Percentiles rank a stretch among this genome's conserved stretches.
phyloP scores from a whole-genome alignment of 2,888 invertebrate species.

The Alviniconcha strummeri region DNA sequence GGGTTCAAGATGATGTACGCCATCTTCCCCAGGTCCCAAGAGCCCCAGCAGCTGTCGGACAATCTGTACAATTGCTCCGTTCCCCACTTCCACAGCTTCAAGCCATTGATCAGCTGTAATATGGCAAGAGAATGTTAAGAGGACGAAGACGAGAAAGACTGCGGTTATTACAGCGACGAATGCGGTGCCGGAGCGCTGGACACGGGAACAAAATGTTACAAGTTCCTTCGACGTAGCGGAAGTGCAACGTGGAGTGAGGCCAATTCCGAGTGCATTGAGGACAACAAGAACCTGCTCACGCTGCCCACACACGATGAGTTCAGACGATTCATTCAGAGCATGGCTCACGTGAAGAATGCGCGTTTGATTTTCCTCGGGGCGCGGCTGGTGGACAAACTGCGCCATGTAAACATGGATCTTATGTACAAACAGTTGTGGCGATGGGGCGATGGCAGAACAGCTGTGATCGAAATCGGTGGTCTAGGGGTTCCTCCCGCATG shows the following conservation, averaged over 20 bases:
- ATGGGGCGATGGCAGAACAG: background rate
- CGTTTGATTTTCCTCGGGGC: background rate
- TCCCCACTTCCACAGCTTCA: background rate
- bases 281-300: too few relatives aligned
- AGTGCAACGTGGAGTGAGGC: background rate
- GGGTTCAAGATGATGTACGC: conserved; percentile 19
- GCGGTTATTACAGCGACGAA: background rate
- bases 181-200: background rate
- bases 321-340: background rate
- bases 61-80: conserved; percentile 8
- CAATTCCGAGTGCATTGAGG: background rate
- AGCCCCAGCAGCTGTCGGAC: background rate
- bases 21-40: background rate
- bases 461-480: background rate
- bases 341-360: background rate
- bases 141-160: conserved; percentile 3
- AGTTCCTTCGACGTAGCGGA: too few relatives aligned
- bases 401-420: too few relatives aligned
- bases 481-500: background rate
- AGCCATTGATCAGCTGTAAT: conserved; percentile 3
- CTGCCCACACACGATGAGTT: background rate
- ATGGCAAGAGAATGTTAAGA: background rate
- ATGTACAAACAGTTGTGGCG: conserved; percentile 1
- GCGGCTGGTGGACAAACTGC: too few relatives aligned
- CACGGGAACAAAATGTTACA: conserved; percentile 1